phyloP scores from a whole-genome alignment of 2,797 vertebrate species.

The Neosalanx taihuensis region DNA sequence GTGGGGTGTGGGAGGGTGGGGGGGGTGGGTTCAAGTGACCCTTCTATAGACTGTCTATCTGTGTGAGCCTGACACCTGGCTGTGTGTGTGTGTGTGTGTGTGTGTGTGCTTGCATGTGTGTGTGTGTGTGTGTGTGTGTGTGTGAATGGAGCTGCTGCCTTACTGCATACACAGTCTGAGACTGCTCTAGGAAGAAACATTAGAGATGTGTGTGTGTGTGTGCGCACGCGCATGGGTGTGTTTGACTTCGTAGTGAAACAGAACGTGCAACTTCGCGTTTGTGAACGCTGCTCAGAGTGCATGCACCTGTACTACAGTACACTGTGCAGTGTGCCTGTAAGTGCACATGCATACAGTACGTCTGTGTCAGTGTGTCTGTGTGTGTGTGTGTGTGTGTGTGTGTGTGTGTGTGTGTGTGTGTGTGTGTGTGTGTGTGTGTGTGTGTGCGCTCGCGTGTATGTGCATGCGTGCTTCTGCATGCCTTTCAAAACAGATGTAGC shows the following conservation, averaged over 20 bases:
- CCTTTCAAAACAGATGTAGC: background rate
- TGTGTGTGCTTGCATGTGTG: slow-evolving; percentile 14
- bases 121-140: slow-evolving; percentile 14
- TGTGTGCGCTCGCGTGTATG: no score
- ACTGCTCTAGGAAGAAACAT: background rate
- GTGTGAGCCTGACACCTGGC: slow-evolving; percentile 37
- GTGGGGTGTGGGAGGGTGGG: no score
- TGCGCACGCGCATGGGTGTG: background rate
- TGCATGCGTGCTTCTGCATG: background rate
- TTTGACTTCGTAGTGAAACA: background rate
- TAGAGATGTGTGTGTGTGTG: background rate
- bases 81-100: slow-evolving; percentile 14
- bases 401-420: background rate
- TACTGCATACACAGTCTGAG: background rate
- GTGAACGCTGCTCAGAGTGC: no score
- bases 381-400: background rate
- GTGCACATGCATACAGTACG: background rate
- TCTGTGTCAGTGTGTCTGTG: background rate
- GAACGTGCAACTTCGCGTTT: background rate
- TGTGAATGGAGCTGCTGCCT: slow-evolving; percentile 4
- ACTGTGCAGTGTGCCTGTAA: background rate
- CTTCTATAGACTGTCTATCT: slow-evolving; percentile 44
- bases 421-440: background rate
- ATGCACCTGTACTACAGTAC: background rate
- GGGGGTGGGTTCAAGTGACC: slow-evolving; percentile 44